Evolutionary conservation across 2,888 invertebrate genomes (phyloP).

Genomic region (Beris chalybata): DNA sequence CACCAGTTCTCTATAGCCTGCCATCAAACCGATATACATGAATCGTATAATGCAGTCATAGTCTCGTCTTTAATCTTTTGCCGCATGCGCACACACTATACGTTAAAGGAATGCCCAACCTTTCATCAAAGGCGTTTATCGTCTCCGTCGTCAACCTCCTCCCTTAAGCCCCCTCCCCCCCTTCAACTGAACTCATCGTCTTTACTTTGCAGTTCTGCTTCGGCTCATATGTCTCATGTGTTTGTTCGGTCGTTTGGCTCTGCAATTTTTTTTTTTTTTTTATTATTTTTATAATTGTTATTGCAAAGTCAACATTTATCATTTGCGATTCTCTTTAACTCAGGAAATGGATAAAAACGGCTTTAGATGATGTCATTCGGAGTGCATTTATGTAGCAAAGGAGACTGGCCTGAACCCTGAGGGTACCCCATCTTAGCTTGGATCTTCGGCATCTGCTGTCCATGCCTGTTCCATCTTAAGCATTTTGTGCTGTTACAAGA

Average conservation of each 20-base stretch:
- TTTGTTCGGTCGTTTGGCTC: not conserved
- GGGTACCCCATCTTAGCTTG: not conserved
- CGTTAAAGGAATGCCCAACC: slow-evolving; percentile 33
- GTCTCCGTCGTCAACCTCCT: slow-evolving; percentile 4
- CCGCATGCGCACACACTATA: slow-evolving; percentile 34
- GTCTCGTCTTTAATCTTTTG: slow-evolving; percentile 33
- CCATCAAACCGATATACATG: slow-evolving; percentile 11
- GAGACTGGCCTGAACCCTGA: not conserved
- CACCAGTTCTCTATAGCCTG: too few relatives aligned
- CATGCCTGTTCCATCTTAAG: too few relatives aligned
- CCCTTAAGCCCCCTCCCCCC: not conserved
- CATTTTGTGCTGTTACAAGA: too few relatives aligned
- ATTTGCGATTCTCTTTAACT: slow-evolving; percentile 18
- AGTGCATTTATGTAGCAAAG: slow-evolving; percentile 8
- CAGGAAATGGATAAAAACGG: slow-evolving; percentile 21
- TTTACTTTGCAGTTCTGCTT: too few relatives aligned
- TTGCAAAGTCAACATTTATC: slow-evolving; percentile 22
- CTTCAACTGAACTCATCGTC: not conserved
- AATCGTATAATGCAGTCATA: slow-evolving; percentile 30
- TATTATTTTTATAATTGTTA: not conserved
- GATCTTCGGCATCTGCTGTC: not conserved
- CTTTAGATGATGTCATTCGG: slow-evolving; percentile 19
- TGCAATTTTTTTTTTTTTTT: too few relatives aligned
- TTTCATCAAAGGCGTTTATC: slow-evolving; percentile 38
- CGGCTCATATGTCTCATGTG: not conserved